Evolutionary conservation across 1,140 invertebrate species (phyloP).

Genomic region (Riptortus pedestris): DNA sequence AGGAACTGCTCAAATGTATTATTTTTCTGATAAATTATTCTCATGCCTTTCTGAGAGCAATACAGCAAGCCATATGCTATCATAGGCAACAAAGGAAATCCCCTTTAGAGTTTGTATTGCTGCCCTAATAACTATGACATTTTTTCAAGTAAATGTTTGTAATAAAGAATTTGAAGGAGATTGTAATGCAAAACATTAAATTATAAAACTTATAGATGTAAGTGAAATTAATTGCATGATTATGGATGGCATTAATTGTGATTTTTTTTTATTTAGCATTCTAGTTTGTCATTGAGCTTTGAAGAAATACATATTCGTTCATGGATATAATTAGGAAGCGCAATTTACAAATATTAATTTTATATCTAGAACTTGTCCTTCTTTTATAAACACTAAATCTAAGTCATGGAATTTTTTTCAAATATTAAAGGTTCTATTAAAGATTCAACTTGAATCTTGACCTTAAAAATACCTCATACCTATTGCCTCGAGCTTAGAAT

Average conservation of each 20-base stretch:
- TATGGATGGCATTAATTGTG: too few relatives aligned
- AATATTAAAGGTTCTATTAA: neutral
- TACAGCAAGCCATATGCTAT: neutral
- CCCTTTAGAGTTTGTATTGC: neutral
- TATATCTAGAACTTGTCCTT: neutral
- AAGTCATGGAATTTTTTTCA: neutral
- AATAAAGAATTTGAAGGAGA: too few relatives aligned
- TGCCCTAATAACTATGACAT: neutral
- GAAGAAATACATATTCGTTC: too few relatives aligned
- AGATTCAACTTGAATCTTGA: neutral
- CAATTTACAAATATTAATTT: too few relatives aligned
- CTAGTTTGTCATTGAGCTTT: too few relatives aligned
- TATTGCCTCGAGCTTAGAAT: neutral
- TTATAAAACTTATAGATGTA: too few relatives aligned
- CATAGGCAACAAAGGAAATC: neutral
- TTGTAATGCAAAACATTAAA: too few relatives aligned
- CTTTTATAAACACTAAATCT: neutral
- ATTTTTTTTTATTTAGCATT: too few relatives aligned
- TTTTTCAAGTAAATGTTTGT: neutral
- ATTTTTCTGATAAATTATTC: neutral
- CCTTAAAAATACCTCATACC: neutral
- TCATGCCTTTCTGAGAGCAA: constrained; percentile 2
- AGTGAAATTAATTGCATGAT: too few relatives aligned
- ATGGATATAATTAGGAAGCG: too few relatives aligned
- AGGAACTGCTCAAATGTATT: constrained; percentile 7